Evolutionary conservation across 2,797 vertebrate genomes (phyloP), one percentile per base, ranked within the genome.

Genomic region (Hypotaenidia okinawae): DNA sequence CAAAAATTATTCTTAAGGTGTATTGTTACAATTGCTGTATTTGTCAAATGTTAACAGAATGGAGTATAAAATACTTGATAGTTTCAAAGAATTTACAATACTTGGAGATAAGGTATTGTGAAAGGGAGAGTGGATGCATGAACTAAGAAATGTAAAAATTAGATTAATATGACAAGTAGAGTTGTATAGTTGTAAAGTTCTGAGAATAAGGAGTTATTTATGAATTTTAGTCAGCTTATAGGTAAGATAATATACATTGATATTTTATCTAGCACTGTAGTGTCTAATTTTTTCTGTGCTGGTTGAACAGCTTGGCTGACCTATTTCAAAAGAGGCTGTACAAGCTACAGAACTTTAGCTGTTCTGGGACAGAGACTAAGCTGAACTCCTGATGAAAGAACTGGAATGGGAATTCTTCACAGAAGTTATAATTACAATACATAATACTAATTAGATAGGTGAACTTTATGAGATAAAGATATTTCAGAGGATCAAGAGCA

Each of bases 181-280:
- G 43, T 45, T 45, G 43, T 45, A 45, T 70, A 57, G 35, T 47
- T 76, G 9, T 35, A 13, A 84, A 87, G 8, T 89, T n/a, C 10
- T 74, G 51, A 70, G 57, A 62, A 47, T 39, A 79, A 87, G 35
- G 57, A 63, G 54, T 88, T 49, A 64, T 75, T 94, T 91, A 63
- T 93, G 83, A 76, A 88, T 79, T 58, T 69, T 47, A 87, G 52
- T 64, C 66, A 89, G 16, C 41, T 75, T 94, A 83, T 69, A 86
- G 47, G 10, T 24, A 52, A 73, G 69, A 84, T 88, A 84, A 33
- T 16, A 13, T 61, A 30, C 49, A 23, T 11, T 58, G 70, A 32
- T 77, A 47, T 61, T 93, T 85, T 80, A 47, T 76, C 66, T 81
- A 84, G 59, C 27, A 22, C 27, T 30, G 37, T 69, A 78, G 67